Percentiles rank a stretch among this genome's conserved stretches.
These are phyloP conservation scores for Zeugodacus cucurbitae DNA, from an alignment of 1,140 invertebrate genomes.

Conservation along the genomic window DNA sequence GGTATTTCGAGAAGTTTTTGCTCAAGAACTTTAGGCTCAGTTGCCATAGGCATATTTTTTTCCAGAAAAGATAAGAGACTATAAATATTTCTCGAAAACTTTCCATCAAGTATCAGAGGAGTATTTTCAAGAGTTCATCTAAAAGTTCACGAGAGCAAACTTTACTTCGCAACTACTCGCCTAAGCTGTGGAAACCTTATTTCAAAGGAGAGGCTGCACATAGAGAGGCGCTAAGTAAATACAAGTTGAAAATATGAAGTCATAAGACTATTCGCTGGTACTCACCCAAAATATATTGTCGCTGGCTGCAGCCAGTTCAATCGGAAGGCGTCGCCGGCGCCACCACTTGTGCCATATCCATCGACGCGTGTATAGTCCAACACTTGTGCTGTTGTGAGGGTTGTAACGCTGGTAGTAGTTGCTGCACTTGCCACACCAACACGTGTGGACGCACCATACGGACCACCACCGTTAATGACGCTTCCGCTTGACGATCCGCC, in stretches of 20 bases:
- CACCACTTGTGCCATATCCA: background rate
- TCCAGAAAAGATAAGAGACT: too few species aligned
- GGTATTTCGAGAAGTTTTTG: too few species aligned
- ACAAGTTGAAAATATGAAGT: background rate
- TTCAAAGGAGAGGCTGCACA: too few species aligned
- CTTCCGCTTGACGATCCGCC: background rate
- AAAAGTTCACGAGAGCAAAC: too few species aligned
- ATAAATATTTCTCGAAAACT: too few species aligned
- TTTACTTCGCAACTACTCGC: too few species aligned
- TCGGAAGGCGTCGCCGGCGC: background rate
- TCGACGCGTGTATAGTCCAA: background rate
- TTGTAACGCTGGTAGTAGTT: background rate
- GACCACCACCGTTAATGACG: slow-evolving; percentile 3
- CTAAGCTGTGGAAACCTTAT: too few species aligned
- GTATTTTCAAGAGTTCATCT: too few species aligned
- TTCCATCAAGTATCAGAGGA: too few species aligned
- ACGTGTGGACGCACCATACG: background rate
- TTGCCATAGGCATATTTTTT: too few species aligned
- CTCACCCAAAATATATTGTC: slow-evolving; percentile 2
- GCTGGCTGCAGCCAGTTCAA: slow-evolving; percentile 8
- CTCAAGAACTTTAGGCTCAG: too few species aligned
- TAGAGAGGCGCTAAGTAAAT: too few species aligned
- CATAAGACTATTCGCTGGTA: background rate
- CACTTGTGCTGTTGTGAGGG: background rate
- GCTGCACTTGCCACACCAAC: background rate